Evolutionary conservation across 2,797 vertebrate species (phyloP), one percentile per base, ranked within the genome.

Genomic region (Scleropages formosus): DNA sequence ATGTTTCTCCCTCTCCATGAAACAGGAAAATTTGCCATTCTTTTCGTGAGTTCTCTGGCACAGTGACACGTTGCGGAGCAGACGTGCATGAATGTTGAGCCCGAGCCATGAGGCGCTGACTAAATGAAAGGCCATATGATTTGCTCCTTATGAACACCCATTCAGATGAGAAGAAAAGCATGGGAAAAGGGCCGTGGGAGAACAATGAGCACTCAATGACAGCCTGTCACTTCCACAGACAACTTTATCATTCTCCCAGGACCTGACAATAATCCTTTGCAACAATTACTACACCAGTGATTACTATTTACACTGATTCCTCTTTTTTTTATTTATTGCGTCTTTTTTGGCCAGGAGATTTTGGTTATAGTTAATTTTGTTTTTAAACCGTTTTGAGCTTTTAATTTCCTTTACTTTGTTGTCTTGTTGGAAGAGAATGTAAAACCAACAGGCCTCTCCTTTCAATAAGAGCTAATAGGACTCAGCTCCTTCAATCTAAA

Each of bases 221-320:
- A 73, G 77, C 64, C 79, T 83, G 80, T 78, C 79, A 80, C 69
- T 72, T 20, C 26, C 69, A 76, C 46, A 80, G 79, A 81, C 79
- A 78, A 78, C 78, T 83, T 77, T 73, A 78, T 84, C 70, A 73
- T 73, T 70, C 20, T 60, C 47, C 46, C 44, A 51, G 68, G 75
- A 27, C 73, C 18, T 8, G 47, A 63, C 15, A 53, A 24, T 20
- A 75, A 53, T 53, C 44, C 49, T 53, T 39, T 16, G 51, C 63
- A 39, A 72, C 72, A 26, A 26, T 64, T 69, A 13, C 53, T 9
- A 47, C 24, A 66, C n/a, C 60, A 39, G 44, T 22, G 63, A 73
- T 59, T 63, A 68, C 56, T 67, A 56, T 74, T 20, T 61, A 73
- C 6, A 59, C n/a, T 20, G 22, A 20, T 66, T 27, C n/a, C 24